phyloP scores from a whole-genome alignment of 35 echinoderm and acorn worm species.

The Ophiothrix spiculata region DNA sequence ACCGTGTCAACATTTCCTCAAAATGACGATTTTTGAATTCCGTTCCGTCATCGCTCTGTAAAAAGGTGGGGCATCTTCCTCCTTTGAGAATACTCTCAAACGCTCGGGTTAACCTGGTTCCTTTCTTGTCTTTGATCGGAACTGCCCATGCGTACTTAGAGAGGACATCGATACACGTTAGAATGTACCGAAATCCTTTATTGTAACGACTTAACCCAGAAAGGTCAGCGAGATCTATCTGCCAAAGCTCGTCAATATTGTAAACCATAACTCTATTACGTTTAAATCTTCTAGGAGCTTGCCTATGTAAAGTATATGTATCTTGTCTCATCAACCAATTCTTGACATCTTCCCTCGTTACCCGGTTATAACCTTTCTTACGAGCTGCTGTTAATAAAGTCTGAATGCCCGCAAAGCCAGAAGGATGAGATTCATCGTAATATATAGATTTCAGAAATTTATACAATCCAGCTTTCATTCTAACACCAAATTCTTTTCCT shows the following conservation, averaged over 20 bases:
- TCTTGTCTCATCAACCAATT: conserved; percentile 47
- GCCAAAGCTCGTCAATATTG: conserved; percentile 50
- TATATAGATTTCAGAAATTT: too few species aligned
- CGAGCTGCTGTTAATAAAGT: too few species aligned
- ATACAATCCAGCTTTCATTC: too few species aligned
- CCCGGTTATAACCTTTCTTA: too few species aligned
- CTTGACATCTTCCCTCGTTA: too few species aligned
- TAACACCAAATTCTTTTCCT: too few species aligned
- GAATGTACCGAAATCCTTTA: conserved; percentile 26
- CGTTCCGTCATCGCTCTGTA: conserved; percentile 39
- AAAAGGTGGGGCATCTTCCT: not conserved
- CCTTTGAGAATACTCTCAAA: conserved; percentile 44
- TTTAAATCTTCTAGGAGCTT: conserved; percentile 27
- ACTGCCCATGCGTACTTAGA: conserved; percentile 60
- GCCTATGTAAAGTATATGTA: conserved; percentile 59
- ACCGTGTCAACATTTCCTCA: conserved; percentile 18
- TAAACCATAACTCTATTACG: conserved; percentile 40
- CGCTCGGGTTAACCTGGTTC: not conserved
- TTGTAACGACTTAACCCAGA: conserved; percentile 22
- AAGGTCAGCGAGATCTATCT: conserved; percentile 45
- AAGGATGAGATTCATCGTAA: too few species aligned
- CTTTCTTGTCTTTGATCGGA: conserved; percentile 49
- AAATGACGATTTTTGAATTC: conserved; percentile 48
- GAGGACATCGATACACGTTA: conserved; percentile 58
- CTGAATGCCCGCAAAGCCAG: too few species aligned